Base-by-base conservation (phyloP, 2,797 vertebrate species). In the Mus caroli region DNA sequence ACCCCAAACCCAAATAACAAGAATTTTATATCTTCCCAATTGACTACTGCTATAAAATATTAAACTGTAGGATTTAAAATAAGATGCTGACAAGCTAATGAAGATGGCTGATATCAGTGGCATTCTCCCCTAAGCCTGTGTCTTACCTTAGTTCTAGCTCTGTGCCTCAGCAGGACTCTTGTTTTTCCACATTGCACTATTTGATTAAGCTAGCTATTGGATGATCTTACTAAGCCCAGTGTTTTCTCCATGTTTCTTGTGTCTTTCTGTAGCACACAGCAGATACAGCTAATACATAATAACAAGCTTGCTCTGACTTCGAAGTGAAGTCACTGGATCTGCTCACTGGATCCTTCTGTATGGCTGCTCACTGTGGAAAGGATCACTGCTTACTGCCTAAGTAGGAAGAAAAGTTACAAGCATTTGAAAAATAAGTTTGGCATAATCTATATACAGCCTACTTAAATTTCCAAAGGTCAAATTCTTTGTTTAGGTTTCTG, bases 1-100 rank as follows among this genome's bases (percentile, higher is more conserved):
- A 82, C 40, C 94, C 94, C 91, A 54, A 64, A 58, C 50, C 40
- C 79, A 92, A 91, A 97, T 96, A 97, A 95, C 96, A 97, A 96
- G 84, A 96, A 97, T 96, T 97, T 91, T 98, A 95, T 97, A 95
- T 96, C 92, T 92, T 97, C 92, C 86, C 98, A 98, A 98, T 97
- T 97, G 98, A 95, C 94, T 97, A 20, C 93, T 96, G 75, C 95
- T 97, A 97, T 98, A 97, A 97, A 98, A 97, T 96, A 84, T 95
- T 92, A 96, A 84, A 94, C 97, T 97, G 94, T 76, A 94, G 90
- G 82, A 91, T 97, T 97, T 88, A 97, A 83, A 96, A 92, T 98
- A 98, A 98, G 94, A 96, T 97, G 94, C 73, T 97, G 97, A 96
- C 97, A 95, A 69, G 89, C 91, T 97, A 96, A 97, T 96, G 96